Evolutionary conservation across 2,797 vertebrate genomes (phyloP), one percentile per base, ranked within the genome.

Genomic region (Scarus forsteni): DNA sequence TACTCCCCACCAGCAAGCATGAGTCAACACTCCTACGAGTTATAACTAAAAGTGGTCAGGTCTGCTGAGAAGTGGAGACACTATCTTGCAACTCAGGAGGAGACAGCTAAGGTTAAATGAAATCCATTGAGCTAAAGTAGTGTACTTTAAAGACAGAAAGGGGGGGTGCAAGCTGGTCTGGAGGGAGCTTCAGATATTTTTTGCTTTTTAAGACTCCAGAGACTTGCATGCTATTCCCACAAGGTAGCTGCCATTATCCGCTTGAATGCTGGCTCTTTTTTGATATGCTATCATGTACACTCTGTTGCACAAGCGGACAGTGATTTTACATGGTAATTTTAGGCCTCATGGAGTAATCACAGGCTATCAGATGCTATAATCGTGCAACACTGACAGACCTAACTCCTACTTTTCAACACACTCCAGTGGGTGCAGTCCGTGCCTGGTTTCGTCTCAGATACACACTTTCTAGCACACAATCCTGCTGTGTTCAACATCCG

Each of bases 81-180:
- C 70, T 66, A 64, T 73, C 76, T 80, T 52, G 34, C 60, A 76
- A 71, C 60, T 85, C 76, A 80, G 84, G 60, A 67, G 66, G 51
- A 77, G 77, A 82, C 79, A 78, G 78, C 83, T 43, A 38, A 75
- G 86, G 86, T 88, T 84, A 85, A 91, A 88, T 71, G 79, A 87
- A 89, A 90, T 80, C 85, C 52, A 85, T 56, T 66, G 61, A 80
- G 75, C 58, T 77, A 5, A 38, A 88, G 76, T 79, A 73, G 39
- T 1, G 65, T 53, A 70, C 61, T 78, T 64, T 79, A 76, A 67
- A 83, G 81, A 79, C 18, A 67, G 62, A 61, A 50, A 70, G 65
- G 64, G 55, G 52, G 85, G 73, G 72, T 70, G 48, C 60, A 70
- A 14, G 73, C 74, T 68, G 72, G 79, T 59, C 70, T 55, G 36